phyloP scores from a whole-genome alignment of 2,888 invertebrate genomes.

The Glyphotaelius pellucidus region DNA sequence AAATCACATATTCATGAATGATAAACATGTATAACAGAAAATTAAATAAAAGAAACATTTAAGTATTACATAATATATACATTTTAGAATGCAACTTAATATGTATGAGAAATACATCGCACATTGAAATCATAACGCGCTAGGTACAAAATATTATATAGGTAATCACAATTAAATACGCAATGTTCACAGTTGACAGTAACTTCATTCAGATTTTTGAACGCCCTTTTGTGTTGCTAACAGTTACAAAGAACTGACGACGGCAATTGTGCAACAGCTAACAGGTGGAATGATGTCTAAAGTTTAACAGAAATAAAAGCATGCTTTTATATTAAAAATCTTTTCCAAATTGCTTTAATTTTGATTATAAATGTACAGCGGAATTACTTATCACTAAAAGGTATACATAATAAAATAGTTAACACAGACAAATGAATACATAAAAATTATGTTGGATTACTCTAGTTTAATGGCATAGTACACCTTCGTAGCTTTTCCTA shows the following conservation, averaged over 20 bases:
- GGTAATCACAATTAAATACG: background rate
- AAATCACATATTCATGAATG: background rate
- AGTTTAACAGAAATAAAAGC: conserved; percentile 10
- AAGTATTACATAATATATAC: background rate
- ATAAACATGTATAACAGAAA: background rate
- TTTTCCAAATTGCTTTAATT: conserved; percentile 39
- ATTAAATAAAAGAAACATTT: background rate
- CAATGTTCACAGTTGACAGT: background rate
- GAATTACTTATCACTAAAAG: conserved; percentile 23
- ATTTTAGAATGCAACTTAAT: background rate
- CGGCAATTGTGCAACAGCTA: background rate
- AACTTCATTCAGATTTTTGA: background rate
- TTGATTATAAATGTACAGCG: conserved; percentile 38
- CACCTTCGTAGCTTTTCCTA: background rate
- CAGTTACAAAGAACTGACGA: background rate
- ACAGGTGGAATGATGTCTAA: background rate
- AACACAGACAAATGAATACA: conserved; percentile 33
- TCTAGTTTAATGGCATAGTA: background rate
- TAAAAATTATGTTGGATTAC: conserved; percentile 10
- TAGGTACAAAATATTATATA: background rate
- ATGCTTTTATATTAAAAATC: conserved; percentile 27
- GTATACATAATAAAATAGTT: conserved; percentile 26
- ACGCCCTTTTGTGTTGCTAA: background rate
- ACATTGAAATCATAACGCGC: background rate
- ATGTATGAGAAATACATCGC: background rate